Percentiles rank a stretch among this genome's conserved stretches.
Conservation (phyloP, 1,140 invertebrate species). For the Solen grandis region DNA sequence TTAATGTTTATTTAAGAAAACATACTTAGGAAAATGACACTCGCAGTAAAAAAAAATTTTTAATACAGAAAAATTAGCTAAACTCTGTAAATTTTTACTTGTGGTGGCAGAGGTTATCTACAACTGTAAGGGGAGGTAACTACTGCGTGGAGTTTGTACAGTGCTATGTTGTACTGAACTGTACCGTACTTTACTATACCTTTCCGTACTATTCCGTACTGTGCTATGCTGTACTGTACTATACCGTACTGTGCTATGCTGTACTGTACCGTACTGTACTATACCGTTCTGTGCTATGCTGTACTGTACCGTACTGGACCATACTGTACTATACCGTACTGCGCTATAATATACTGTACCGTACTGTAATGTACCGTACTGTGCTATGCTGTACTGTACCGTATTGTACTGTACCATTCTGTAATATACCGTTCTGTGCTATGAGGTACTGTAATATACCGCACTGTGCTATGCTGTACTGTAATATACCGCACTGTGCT, state of each 20-base stretch:
- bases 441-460: conserved; percentile 36
- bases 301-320: conserved; percentile 32
- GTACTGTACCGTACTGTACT: conserved; percentile 42
- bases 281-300: conserved; percentile 29
- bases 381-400: conserved; percentile 42
- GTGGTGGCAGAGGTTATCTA: too few species aligned
- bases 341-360: conserved; percentile 39
- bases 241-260: background rate
- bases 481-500: conserved; percentile 33
- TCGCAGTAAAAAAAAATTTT: too few species aligned
- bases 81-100: too few species aligned
- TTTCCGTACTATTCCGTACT: background rate
- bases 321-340: conserved; percentile 39
- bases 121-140: too few species aligned
- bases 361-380: conserved; percentile 18
- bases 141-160: too few species aligned
- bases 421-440: background rate
- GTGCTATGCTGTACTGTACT: background rate
- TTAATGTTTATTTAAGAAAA: too few species aligned
- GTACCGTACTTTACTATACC: background rate
- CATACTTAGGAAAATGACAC: too few species aligned
- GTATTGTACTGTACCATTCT: conserved; percentile 1
- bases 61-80: too few species aligned
- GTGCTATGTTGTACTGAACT: background rate
- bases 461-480: conserved; percentile 22